Evolutionary conservation across 1,140 invertebrate species (phyloP), one percentile per base, ranked within the genome.

Genomic region (Diorhabda sublineata): DNA sequence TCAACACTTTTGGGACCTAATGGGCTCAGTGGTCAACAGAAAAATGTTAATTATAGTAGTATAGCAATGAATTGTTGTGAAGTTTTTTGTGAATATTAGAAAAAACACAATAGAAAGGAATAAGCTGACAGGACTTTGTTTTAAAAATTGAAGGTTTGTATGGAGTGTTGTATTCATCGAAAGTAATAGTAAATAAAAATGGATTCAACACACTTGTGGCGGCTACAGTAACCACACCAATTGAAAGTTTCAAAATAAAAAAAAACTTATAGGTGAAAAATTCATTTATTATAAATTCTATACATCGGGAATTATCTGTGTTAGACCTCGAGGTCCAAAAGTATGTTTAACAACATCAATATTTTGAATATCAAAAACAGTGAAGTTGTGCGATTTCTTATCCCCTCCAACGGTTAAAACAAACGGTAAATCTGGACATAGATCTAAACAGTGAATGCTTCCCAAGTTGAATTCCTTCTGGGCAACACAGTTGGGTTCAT

Each of bases 401-500:
- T 95, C 93, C 2, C 95, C 95, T 58, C 95, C 95, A 69, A 90
- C 82, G 58, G 89, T 89, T 75, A 95, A 85, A 7, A 91, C 84
- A 80, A 91, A 91, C 6, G 93, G 90, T 77, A 87, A 89, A 77
- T 97, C 92, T 4, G 93, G 93, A 81, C 89, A 93, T 45, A 86
- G 79, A 8, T 87, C 85, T 43, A 93, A 82, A 80, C 92, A 92
- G 75, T 92, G 89, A 45, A 94, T 82, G 3, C 85, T 83, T 2
- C 92, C 92, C 79, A 92, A 85, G 71, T 87, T 87, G 71, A 86
- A 83, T 68, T 85, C 80, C 66, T 89, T 87, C 76, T 88, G 85
- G 74, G 82, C 59, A 3, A 80, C 74, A 58, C 78, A 67, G 42
- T 57, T 70, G 11, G 75, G 75, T 11, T 42, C 66, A 56, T 67